Evolutionary conservation across 1,140 invertebrate species (phyloP).

Genomic region (Drosophila simulans): DNA sequence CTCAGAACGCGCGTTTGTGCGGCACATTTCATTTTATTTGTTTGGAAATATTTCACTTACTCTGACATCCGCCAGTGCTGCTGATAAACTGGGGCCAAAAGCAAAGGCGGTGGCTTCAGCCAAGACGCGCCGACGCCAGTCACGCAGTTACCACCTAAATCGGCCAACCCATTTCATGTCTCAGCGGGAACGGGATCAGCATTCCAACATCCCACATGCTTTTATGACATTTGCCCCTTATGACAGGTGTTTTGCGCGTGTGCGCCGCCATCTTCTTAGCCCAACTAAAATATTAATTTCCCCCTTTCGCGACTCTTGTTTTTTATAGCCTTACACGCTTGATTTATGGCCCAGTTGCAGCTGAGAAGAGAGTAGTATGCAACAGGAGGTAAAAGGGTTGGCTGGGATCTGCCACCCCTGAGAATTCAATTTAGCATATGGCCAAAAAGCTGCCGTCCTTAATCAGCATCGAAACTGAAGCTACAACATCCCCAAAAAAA

Average conservation of each 20-base stretch:
- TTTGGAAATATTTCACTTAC: constrained; percentile 81
- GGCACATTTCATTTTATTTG: constrained; percentile 75
- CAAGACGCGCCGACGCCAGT: constrained; percentile 32
- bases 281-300: constrained; percentile 80
- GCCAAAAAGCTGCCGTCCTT: constrained; percentile 34
- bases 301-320: constrained; percentile 47
- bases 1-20: constrained; percentile 40
- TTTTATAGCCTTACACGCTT: constrained; percentile 72
- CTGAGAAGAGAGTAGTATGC: constrained; percentile 12
- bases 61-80: constrained; percentile 62
- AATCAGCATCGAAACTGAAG: constrained; percentile 27
- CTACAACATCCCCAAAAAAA: constrained; percentile 9
- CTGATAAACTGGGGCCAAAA: constrained; percentile 62
- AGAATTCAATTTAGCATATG: constrained; percentile 54
- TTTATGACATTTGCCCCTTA: constrained; percentile 82
- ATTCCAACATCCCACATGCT: constrained; percentile 52
- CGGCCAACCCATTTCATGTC: neutral
- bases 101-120: constrained; percentile 1
- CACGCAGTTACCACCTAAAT: neutral
- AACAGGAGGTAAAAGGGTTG: constrained; percentile 29
- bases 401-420: neutral
- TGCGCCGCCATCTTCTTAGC: constrained; percentile 1
- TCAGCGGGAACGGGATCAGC: constrained; percentile 25
- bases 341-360: constrained; percentile 57
- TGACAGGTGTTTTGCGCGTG: constrained; percentile 64